Evolutionary conservation across 2,797 vertebrate genomes (phyloP).

Genomic region (Eremophila alpestris): DNA sequence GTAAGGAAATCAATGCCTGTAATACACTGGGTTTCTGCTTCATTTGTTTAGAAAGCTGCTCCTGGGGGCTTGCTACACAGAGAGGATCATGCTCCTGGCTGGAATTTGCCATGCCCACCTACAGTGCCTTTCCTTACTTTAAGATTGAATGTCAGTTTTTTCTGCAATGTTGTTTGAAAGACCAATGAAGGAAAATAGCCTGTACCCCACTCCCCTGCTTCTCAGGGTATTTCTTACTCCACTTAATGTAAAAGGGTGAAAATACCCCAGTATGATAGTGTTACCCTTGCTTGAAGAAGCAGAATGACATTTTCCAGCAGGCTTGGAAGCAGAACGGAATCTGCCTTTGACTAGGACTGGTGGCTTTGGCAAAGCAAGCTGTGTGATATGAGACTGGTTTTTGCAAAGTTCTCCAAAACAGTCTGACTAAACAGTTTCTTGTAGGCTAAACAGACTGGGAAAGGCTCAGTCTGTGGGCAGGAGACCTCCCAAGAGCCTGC

Average conservation of each 20-base stretch:
- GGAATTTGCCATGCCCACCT: neutral
- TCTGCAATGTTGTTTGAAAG: neutral
- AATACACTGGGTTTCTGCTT: neutral
- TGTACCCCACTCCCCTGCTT: neutral
- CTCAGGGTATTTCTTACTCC: neutral
- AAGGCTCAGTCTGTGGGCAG: neutral
- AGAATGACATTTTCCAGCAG: neutral
- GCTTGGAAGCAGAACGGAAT: neutral
- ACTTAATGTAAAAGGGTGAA: neutral
- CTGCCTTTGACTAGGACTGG: neutral
- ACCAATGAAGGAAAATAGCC: neutral
- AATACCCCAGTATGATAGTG: neutral
- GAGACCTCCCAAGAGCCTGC: neutral
- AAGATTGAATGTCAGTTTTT: neutral
- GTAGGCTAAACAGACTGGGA: neutral
- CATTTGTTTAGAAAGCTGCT: neutral
- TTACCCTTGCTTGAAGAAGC: neutral
- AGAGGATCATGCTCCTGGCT: neutral
- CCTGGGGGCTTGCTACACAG: neutral
- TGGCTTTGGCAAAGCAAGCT: neutral
- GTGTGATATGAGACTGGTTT: neutral
- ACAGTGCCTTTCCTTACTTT: neutral
- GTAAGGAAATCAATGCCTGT: neutral
- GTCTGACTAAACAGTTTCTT: conserved; percentile 12
- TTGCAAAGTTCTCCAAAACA: neutral